Evolutionary conservation across 2,797 vertebrate species (phyloP).

Genomic region (Acrossocheilus wenchowensis): DNA sequence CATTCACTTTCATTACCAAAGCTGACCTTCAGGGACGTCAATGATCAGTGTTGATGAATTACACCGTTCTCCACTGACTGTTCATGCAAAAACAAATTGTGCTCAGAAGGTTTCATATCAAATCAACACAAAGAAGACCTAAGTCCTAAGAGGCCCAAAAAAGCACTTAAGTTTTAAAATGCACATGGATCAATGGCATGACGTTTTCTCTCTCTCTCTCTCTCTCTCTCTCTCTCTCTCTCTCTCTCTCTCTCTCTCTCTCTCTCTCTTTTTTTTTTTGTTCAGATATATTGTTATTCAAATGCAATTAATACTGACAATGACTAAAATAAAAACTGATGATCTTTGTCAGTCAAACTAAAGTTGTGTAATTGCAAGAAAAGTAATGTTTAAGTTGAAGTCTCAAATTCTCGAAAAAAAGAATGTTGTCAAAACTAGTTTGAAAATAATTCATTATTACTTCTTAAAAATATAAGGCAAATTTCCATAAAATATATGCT

Average conservation of each 20-base stretch:
- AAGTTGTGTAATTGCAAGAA: too few species aligned
- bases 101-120: not conserved
- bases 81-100: not conserved
- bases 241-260: too few species aligned
- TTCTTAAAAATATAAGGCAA: not conserved
- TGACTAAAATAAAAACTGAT: not conserved
- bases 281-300: not conserved
- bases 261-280: too few species aligned
- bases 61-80: not conserved
- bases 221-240: too few species aligned
- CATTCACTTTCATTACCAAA: constrained; percentile 14
- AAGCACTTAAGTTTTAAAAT: not conserved
- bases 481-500: not conserved
- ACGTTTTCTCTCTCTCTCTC: too few species aligned
- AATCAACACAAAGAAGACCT: not conserved
- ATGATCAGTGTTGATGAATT: constrained; percentile 35
- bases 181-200: not conserved
- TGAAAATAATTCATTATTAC: not conserved
- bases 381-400: too few species aligned
- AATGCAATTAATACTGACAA: not conserved
- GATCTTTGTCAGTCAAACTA: not conserved
- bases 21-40: constrained; percentile 20
- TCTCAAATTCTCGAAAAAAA: not conserved
- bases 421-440: not conserved
- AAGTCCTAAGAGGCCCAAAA: not conserved